Base-by-base conservation (phyloP, 2,888 invertebrate genomes). In the Tetramorium bicarinatum region DNA sequence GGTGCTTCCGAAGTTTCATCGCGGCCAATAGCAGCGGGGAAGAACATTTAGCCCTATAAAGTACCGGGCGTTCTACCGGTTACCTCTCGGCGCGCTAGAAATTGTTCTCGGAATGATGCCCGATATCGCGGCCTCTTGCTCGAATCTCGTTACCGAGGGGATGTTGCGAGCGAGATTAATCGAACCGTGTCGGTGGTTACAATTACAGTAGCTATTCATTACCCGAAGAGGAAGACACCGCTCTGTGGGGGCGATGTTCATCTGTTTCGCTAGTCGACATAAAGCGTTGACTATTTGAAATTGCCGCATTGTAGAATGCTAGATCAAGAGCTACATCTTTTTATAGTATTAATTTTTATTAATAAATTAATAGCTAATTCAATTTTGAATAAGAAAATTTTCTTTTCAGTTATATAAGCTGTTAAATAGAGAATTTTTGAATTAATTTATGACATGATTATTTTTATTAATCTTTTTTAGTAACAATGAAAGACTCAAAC, bases 1-100 rank as follows among this genome's bases (percentile, higher is more conserved):
- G 72, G 38, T 47, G 47, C 59, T 72, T 80, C 49, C 59, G 47
- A 80, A 79, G 72, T 80, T 80, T 72, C 72, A 80, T 80, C 79
- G 72, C 38, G 72, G 47, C 72, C 72, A 72, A 80, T 72, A 72
- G 72, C 59, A n/a, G 13, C 79, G 59, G 8, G 72, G 59, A 80
- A 25, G 79, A 72, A 80, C 59, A 61, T 72, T 80, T 72, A 72
- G 72, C 25, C 41, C 47, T 80, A 47, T 59, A 79, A 79, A 79
- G 79, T 72, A 71, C 72, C n/a, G 54, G 41, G 54, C 54, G 79
- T 8, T 56, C 44, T 49, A 49, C 21, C 62, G 75, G 74, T 61
- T 74, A 47, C 62, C 34, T 34, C 47, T 34, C 47, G 54, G 2
- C 41, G 6, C 29, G n/a, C 54, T 21, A 59, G 72, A 80, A 80